phyloP scores from a whole-genome alignment of 2,888 invertebrate species.

The Cyrtodaria siliqua region DNA sequence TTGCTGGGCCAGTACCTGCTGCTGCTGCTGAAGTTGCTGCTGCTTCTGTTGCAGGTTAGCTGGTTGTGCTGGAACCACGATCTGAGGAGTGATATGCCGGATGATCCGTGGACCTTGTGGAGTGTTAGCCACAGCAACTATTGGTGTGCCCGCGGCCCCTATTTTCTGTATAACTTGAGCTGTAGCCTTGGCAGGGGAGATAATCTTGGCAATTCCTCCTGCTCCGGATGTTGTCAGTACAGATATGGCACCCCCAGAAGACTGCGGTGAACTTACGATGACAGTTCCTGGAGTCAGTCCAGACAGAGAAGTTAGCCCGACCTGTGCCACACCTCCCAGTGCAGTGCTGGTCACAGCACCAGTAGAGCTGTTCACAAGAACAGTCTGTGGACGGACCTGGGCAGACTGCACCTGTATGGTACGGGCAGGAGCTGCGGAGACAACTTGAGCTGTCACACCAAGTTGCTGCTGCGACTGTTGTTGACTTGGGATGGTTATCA shows the following conservation, averaged over 20 bases:
- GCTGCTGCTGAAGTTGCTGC: constrained; percentile 58
- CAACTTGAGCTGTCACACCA: constrained; percentile 27
- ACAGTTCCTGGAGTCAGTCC: constrained; percentile 23
- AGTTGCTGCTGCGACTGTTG: constrained; percentile 40
- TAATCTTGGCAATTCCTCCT: constrained; percentile 53
- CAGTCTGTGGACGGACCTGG: constrained; percentile 55
- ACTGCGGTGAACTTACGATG: constrained; percentile 42
- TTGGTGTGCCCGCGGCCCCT: constrained; percentile 25
- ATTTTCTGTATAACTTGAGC: constrained; percentile 62
- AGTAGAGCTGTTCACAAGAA: constrained; percentile 52
- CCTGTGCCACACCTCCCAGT: constrained; percentile 31
- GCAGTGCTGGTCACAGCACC: constrained; percentile 35
- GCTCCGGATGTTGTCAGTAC: constrained; percentile 53
- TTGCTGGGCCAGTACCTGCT: constrained; percentile 50
- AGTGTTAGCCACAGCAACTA: constrained; percentile 54
- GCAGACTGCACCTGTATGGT: constrained; percentile 34
- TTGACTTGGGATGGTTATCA: constrained; percentile 87
- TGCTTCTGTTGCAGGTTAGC: constrained; percentile 41
- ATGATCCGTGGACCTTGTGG: constrained; percentile 50
- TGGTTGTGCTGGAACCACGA: constrained; percentile 46
- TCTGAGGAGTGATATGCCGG: constrained; percentile 56
- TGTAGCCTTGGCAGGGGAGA: constrained; percentile 40
- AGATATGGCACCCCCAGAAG: constrained; percentile 40
- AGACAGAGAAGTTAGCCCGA: constrained; percentile 12
- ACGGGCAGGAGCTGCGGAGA: constrained; percentile 36